phyloP scores from a whole-genome alignment of 2,888 invertebrate genomes.

The Drosophila mayaguana region DNA sequence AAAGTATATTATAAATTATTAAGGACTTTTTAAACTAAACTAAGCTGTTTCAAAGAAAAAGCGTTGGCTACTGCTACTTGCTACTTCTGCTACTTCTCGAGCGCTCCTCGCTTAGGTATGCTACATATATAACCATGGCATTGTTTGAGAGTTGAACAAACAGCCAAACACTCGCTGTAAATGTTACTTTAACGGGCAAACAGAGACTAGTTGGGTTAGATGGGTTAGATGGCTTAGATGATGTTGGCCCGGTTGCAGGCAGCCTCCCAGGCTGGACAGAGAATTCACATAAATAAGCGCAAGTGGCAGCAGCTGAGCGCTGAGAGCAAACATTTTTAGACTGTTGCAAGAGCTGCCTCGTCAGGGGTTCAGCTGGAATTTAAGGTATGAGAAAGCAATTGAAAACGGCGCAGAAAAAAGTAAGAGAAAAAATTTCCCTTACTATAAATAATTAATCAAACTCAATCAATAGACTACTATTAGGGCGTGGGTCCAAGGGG shows the following conservation, averaged over 20 bases:
- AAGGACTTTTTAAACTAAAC: background rate
- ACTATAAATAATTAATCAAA: conserved; percentile 20
- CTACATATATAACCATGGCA: conserved; percentile 24
- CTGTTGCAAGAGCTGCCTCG: conserved; percentile 35
- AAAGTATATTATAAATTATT: background rate
- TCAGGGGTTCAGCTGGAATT: conserved; percentile 49
- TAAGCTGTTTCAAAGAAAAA: background rate
- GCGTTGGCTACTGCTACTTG: background rate
- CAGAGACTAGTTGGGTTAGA: conserved; percentile 11
- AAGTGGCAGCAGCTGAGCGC: conserved; percentile 38
- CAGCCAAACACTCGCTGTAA: conserved; percentile 37
- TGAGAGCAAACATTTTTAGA: conserved; percentile 56
- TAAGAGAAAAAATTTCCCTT: background rate
- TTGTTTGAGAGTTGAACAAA: conserved; percentile 55
- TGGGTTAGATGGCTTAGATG: background rate
- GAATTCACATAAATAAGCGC: conserved; percentile 68
- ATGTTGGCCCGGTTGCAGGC: conserved; percentile 3
- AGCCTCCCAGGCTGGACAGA: conserved; percentile 29
- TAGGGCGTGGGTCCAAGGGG: background rate
- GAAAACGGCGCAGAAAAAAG: conserved; percentile 35
- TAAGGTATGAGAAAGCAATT: conserved; percentile 48
- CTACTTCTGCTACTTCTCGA: background rate
- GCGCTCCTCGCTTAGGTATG: conserved; percentile 27
- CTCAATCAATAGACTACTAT: conserved; percentile 45
- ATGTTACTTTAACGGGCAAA: conserved; percentile 31